phyloP scores from a whole-genome alignment of 2,888 invertebrate genomes.

The Orthosia gracilis region DNA sequence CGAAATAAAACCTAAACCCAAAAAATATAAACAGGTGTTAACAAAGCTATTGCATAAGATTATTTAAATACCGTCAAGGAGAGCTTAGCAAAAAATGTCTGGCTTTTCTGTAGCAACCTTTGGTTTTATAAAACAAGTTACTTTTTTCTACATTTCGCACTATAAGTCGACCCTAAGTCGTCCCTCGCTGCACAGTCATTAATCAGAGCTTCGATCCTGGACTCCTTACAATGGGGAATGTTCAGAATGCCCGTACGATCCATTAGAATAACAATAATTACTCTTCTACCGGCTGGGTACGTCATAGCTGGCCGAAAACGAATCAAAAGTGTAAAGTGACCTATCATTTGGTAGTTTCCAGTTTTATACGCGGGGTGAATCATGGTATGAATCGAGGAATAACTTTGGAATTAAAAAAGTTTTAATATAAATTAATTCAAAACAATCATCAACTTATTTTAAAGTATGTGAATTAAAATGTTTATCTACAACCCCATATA shows the following conservation, averaged over 20 bases:
- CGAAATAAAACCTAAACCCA: not conserved
- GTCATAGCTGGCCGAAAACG: slow-evolving; percentile 61
- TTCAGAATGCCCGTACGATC: slow-evolving; percentile 87
- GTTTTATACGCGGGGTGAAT: slow-evolving; percentile 25
- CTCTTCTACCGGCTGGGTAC: slow-evolving; percentile 79
- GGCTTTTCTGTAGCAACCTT: slow-evolving; percentile 9
- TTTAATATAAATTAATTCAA: no score
- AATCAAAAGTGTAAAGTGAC: slow-evolving; percentile 59
- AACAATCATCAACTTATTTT: no score
- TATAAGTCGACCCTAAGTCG: slow-evolving; percentile 75
- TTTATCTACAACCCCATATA: no score
- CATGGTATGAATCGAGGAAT: slow-evolving; percentile 1
- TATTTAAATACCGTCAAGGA: slow-evolving; percentile 7
- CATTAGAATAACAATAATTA: slow-evolving; percentile 91
- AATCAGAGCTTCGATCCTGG: slow-evolving; percentile 90
- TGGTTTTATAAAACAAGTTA: slow-evolving; percentile 55
- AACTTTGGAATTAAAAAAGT: no score
- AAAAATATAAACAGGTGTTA: slow-evolving; percentile 24
- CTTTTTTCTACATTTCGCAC: slow-evolving; percentile 63
- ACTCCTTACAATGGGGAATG: slow-evolving; percentile 90
- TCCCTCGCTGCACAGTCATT: slow-evolving; percentile 89
- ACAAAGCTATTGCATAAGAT: slow-evolving; percentile 4
- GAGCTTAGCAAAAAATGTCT: slow-evolving; percentile 1
- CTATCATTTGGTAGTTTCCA: slow-evolving; percentile 46
- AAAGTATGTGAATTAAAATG: no score